Evolutionary conservation across 1,140 invertebrate genomes (phyloP).

Genomic region (Caenorhabditis brenneri): DNA sequence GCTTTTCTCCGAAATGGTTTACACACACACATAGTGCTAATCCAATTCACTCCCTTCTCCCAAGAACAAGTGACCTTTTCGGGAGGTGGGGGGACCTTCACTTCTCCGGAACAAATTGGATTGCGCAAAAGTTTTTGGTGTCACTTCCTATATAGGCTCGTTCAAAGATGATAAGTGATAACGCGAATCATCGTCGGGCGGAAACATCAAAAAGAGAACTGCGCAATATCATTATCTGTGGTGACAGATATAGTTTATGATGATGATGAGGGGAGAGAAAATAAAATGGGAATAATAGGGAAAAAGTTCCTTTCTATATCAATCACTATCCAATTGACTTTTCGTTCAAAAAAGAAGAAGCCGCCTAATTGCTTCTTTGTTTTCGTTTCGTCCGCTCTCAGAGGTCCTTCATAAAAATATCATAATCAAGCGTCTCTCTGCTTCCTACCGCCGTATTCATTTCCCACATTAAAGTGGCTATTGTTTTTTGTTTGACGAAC

Average conservation of each 20-base stretch:
- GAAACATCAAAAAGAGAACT: slow-evolving; percentile 2
- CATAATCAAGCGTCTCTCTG: too few relatives aligned
- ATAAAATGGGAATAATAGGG: background rate
- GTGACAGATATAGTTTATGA: background rate
- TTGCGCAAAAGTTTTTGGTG: background rate
- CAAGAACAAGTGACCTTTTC: background rate
- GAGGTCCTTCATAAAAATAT: too few relatives aligned
- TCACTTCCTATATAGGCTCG: background rate
- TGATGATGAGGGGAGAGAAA: slow-evolving; percentile 3
- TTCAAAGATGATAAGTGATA: slow-evolving; percentile 17
- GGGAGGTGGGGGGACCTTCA: background rate
- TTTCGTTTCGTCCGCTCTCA: background rate
- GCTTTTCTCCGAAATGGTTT: too few relatives aligned
- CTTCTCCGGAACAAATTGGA: slow-evolving; percentile 7
- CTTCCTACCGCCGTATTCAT: too few relatives aligned
- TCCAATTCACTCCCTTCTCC: background rate
- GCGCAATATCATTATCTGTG: slow-evolving; percentile 36
- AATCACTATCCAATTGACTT: too few relatives aligned
- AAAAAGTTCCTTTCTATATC: too few relatives aligned
- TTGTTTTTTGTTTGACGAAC: background rate
- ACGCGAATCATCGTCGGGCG: background rate
- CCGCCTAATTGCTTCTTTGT: background rate
- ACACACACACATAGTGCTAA: background rate
- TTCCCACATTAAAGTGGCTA: background rate
- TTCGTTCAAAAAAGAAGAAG: too few relatives aligned